phyloP scores from a whole-genome alignment of 64 coral and sea anemone species.

The Actinia equina region DNA sequence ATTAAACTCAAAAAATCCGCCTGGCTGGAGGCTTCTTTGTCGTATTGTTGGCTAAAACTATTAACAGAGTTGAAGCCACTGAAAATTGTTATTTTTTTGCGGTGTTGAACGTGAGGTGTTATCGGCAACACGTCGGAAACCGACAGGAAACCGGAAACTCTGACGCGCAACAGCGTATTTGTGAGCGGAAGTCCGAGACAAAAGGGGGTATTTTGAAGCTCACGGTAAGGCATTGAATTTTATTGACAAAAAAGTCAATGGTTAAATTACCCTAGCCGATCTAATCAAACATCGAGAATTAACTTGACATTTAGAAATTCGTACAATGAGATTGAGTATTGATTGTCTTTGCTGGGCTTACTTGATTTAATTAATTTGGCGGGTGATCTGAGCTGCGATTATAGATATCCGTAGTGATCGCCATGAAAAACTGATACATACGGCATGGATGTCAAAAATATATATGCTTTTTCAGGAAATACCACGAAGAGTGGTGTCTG shows the following conservation, averaged over 20 bases:
- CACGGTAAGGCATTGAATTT: constrained; percentile 20
- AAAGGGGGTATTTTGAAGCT: constrained; percentile 20
- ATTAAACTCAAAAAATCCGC: background rate
- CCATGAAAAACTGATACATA: background rate
- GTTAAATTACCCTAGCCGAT: background rate
- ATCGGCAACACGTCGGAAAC: constrained; percentile 14
- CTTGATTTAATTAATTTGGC: background rate
- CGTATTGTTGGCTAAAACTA: background rate
- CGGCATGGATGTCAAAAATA: background rate
- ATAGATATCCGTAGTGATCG: background rate
- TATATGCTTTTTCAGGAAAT: background rate
- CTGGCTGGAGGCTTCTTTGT: background rate
- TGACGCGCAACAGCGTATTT: constrained; percentile 22
- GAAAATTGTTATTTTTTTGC: background rate
- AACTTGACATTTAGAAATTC: background rate
- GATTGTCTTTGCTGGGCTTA: background rate
- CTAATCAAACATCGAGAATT: background rate
- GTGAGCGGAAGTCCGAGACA: constrained; percentile 15
- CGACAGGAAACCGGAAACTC: constrained; percentile 25
- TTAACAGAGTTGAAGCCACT: background rate
- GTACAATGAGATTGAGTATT: background rate
- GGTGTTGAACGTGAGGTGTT: constrained; percentile 14
- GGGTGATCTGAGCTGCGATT: background rate
- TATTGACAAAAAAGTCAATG: constrained; percentile 18
- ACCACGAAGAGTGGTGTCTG: background rate